These are phyloP conservation scores for Genyomyrus donnyi DNA, from an alignment of 2,113 vertebrate genomes.

Conservation along the genomic window DNA sequence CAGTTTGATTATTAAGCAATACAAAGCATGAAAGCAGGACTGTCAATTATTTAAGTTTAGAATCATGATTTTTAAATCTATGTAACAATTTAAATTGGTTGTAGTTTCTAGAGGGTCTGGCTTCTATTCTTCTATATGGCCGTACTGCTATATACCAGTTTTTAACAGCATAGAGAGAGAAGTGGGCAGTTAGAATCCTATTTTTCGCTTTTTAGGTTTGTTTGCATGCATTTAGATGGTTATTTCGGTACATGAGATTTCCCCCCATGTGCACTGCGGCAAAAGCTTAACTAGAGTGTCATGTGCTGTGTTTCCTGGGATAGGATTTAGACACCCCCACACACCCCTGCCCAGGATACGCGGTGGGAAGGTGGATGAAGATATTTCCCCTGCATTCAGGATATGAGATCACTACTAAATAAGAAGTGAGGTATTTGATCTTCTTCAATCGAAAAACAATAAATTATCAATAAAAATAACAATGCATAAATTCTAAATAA, in stretches of 20 bases:
- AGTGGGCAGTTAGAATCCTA: neutral
- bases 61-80: neutral
- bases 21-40: neutral
- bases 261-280: neutral
- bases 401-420: neutral
- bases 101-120: neutral
- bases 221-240: neutral
- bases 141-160: neutral
- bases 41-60: neutral
- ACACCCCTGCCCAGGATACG: neutral
- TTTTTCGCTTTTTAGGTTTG: neutral
- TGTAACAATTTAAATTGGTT: neutral
- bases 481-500: neutral
- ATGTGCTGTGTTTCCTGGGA: too few relatives aligned
- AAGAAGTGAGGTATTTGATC: neutral
- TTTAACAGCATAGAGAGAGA: neutral
- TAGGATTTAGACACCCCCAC: neutral
- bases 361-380: neutral
- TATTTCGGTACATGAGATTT: neutral
- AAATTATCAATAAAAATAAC: neutral
- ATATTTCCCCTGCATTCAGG: neutral
- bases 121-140: neutral
- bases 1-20: neutral
- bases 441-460: neutral
- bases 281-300: neutral